Evolutionary conservation across 2,888 invertebrate genomes (phyloP).

Genomic region (Sepiola atlantica): DNA sequence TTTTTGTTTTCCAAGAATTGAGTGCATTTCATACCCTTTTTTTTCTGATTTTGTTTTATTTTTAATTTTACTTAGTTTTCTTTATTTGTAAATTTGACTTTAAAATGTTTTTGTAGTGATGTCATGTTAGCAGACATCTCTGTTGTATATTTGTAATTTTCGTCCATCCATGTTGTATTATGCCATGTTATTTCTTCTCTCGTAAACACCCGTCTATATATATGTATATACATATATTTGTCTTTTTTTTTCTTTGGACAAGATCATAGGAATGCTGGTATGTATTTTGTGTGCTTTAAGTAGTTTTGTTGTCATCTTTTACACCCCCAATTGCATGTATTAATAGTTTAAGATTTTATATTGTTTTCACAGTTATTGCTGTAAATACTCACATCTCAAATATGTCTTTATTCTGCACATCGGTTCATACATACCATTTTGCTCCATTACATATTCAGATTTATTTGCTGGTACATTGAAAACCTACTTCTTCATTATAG

Average conservation of each 20-base stretch:
- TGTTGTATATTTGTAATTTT: background rate
- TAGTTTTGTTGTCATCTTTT: background rate
- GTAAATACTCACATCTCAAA: background rate
- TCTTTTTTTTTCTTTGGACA: constrained; percentile 51
- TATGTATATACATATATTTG: constrained; percentile 47
- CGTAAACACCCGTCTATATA: constrained; percentile 42
- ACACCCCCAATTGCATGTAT: background rate
- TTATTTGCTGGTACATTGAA: background rate
- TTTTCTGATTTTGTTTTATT: background rate
- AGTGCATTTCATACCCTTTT: background rate
- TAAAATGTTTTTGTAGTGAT: background rate
- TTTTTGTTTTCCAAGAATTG: constrained; percentile 32
- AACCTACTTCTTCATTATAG: background rate
- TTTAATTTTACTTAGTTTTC: background rate
- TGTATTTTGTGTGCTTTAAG: constrained; percentile 55
- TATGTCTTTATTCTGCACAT: background rate
- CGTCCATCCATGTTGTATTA: constrained; percentile 4
- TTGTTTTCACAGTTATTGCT: background rate
- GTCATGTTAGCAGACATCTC: constrained; percentile 4
- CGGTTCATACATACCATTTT: background rate
- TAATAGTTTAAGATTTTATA: background rate
- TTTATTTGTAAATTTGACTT: background rate
- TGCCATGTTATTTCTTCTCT: background rate
- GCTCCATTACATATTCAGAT: background rate
- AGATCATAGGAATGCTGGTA: constrained; percentile 71